Conservation (phyloP, 2,113 vertebrate species). For the Thomomys bottae region DNA sequence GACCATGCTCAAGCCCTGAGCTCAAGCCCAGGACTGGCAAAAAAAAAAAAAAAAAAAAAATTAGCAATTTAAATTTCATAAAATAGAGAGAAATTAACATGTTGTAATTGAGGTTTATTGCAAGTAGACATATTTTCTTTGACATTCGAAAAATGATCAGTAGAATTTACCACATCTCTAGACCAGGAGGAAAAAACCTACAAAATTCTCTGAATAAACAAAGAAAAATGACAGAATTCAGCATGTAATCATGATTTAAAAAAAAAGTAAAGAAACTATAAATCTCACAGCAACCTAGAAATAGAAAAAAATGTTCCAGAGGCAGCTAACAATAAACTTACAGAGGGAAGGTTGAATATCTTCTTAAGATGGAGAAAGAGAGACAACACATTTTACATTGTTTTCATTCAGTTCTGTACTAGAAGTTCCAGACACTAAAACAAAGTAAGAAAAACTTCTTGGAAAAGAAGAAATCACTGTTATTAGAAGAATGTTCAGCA, state of each 20-base stretch:
- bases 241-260: neutral
- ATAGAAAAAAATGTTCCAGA: neutral
- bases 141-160: neutral
- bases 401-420: neutral
- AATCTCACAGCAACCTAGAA: neutral
- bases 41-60: no score
- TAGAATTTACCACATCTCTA: slow-evolving; percentile 11
- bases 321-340: neutral
- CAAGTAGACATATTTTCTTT: neutral
- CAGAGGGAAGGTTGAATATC: neutral
- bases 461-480: neutral
- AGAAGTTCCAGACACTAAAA: neutral
- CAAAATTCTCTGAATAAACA: neutral
- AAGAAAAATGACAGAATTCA: neutral
- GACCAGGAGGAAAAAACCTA: neutral
- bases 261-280: neutral
- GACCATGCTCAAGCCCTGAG: no score
- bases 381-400: neutral
- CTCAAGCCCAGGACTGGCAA: no score
- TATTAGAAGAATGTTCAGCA: neutral
- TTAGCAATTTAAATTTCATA: slow-evolving; percentile 29
- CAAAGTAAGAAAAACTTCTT: slow-evolving; percentile 31
- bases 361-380: neutral
- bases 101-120: neutral
- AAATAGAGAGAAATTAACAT: neutral